Evolutionary conservation across 2,797 vertebrate genomes (phyloP).

Genomic region (Cryptoprocta ferox): DNA sequence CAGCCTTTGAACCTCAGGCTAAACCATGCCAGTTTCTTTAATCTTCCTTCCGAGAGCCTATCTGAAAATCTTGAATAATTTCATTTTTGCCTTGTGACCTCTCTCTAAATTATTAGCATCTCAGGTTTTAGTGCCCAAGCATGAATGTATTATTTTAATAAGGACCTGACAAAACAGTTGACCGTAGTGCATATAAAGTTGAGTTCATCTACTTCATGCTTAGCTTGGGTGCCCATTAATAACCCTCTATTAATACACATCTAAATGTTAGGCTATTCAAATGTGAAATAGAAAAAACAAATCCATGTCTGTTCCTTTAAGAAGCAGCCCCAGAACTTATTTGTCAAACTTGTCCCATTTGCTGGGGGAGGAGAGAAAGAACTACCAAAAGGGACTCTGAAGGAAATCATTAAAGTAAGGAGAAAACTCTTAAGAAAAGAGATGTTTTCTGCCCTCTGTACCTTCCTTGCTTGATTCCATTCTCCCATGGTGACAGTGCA

Average conservation of each 20-base stretch:
- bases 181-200: neutral
- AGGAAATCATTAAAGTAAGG: conserved; percentile 35
- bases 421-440: conserved; percentile 45
- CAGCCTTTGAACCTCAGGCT: conserved; percentile 56
- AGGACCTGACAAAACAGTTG: neutral
- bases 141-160: neutral
- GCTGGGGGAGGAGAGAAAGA: neutral
- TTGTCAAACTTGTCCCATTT: conserved; percentile 42
- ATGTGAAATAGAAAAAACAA: conserved; percentile 30
- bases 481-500: conserved; percentile 61
- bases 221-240: neutral
- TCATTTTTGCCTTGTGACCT: neutral
- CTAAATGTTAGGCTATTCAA: neutral
- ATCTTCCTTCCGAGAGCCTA: conserved; percentile 42
- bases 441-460: conserved; percentile 53
- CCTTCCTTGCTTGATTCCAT: neutral
- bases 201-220: neutral
- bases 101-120: neutral
- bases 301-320: conserved; percentile 28
- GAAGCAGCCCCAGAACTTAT: conserved; percentile 12
- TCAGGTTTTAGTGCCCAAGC: neutral
- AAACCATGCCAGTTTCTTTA: conserved; percentile 39
- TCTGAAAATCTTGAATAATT: conserved; percentile 44
- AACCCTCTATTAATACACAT: neutral
- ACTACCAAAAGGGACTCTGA: neutral